Evolutionary conservation across 2,888 invertebrate genomes (phyloP), one percentile per base, ranked within the genome.

Genomic region (Drosophila formosana): DNA sequence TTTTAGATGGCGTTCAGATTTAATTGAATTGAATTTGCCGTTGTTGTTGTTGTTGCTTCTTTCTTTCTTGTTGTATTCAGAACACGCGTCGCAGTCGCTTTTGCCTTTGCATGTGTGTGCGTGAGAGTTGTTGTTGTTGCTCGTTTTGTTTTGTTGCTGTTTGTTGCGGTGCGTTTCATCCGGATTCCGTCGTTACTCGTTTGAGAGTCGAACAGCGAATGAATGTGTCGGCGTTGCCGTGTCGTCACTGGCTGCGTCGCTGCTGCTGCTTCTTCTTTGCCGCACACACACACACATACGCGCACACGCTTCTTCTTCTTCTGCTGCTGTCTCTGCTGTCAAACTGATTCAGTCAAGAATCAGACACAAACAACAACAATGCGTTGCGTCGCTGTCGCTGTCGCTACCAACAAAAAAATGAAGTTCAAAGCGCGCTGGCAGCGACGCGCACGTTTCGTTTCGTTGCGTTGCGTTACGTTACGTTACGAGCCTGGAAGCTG

Each of bases 141-240:
- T 50, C 60, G 60, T 49, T 56, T 47, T 56, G 25, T 39, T 47
- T 47, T 25, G 47, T 13, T 37, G 18, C 50, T 65, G 39, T 41
- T 23, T 56, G 32, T 45, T 18, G 39, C 18, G 5, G 32, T 56
- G 55, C 13, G 55, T 56, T 76, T 88, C 89, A 87, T 84, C 80
- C 88, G 87, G 89, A 86, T 84, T 81, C 90, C 89, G 90, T 90
- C 91, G 90, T 91, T 90, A 86, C 89, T 88, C 90, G 89, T 88
- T 89, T 88, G 89, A 91, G 90, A 88, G 90, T 90, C 90, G 88
- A 89, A 90, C 90, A 90, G 90, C 89, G 91, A 91, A 91, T 91
- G 90, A 89, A 76, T 87, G 81, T 81, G 86, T 81, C 88, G 82
- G 82, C 83, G 78, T 72, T 75, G 73, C 66, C 77, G 82, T 88